Conservation (phyloP, 2,888 invertebrate species). For the Eupithecia tripunctaria region DNA sequence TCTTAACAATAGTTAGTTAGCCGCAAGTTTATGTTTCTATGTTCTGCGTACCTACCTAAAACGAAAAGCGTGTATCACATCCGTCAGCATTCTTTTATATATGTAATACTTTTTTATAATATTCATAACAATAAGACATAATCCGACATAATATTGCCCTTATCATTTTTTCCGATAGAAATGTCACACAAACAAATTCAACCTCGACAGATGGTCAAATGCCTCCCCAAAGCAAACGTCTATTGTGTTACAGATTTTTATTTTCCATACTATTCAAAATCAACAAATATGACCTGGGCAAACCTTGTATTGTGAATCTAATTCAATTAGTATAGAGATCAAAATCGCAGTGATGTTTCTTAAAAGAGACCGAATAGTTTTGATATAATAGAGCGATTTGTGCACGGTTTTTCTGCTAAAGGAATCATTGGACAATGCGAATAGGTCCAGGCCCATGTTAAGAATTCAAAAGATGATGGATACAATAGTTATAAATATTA, state of each 20-base stretch:
- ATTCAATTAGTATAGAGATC: conserved; percentile 39
- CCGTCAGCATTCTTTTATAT: neutral
- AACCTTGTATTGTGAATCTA: conserved; percentile 18
- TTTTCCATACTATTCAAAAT: conserved; percentile 51
- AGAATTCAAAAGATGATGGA: conserved; percentile 9
- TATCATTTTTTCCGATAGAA: conserved; percentile 49
- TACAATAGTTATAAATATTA: conserved; percentile 14
- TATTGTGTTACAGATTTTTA: conserved; percentile 59
- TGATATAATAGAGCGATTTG: conserved; percentile 51
- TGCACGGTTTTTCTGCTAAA: conserved; percentile 36
- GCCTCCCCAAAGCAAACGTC: conserved; percentile 59
- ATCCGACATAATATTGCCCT: conserved; percentile 17
- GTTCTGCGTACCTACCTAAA: neutral
- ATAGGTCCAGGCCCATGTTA: conserved; percentile 21
- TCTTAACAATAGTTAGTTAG: neutral
- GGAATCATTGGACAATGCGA: conserved; percentile 30
- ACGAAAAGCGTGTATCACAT: neutral
- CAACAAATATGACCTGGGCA: conserved; percentile 39
- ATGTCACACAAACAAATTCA: conserved; percentile 61
- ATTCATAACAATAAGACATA: conserved; percentile 7
- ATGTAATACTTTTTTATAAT: no score
- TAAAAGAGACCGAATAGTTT: conserved; percentile 40
- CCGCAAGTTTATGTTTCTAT: neutral
- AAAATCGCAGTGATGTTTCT: conserved; percentile 22
- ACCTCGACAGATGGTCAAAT: conserved; percentile 69